Base-by-base conservation (phyloP, 2,113 vertebrate genomes). In the Tinamus guttatus region DNA sequence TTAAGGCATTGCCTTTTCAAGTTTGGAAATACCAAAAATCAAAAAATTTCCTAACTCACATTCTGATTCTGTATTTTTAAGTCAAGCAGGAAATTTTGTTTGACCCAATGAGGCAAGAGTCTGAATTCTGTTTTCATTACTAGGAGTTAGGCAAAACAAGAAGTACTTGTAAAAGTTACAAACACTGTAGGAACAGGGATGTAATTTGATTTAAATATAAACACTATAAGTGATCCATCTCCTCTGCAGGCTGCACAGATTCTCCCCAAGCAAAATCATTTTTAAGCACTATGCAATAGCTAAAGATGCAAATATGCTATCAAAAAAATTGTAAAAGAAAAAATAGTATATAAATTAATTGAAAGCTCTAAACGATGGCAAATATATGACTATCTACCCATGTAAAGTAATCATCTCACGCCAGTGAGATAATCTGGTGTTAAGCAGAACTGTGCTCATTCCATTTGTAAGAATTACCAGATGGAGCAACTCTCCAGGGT, bases 401-500 rank as follows among this genome's bases (percentile, higher is more conserved):
- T 34, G 28, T 49, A 54, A 60, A 85, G 34, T 22, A 92, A 94
- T 91, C 30, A 88, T 69, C 81, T 93, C 89, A 90, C 49, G 56
- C 40, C 34, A 89, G 40, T 34, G 60, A 94, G 63, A 90, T 85
- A 90, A 95, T 96, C 81, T 43, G 20, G 58, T 77, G 77, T 79
- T 76, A 86, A 92, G 91, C 36, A 87, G 86, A 96, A 80, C 82
- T 81, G 81, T n/a, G 70, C n/a, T 95, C 2, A 0, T 82, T 90
- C 85, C 65, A 71, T 93, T 88, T 90, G 58, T 76, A 92, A 85
- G 86, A 95, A 94, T 91, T 95, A 97, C 96, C 96, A 97, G 96
- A 97, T 91, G 95, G 93, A 94, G 78, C 43, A 91, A 93, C 93
- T 94, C 84, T 59, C 62, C 1, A 11, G 79, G 86, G 63, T 90